Evolutionary conservation across 2,888 invertebrate species (phyloP), one percentile per base, ranked within the genome.

Genomic region (Gastracanthus pulcherrimus): DNA sequence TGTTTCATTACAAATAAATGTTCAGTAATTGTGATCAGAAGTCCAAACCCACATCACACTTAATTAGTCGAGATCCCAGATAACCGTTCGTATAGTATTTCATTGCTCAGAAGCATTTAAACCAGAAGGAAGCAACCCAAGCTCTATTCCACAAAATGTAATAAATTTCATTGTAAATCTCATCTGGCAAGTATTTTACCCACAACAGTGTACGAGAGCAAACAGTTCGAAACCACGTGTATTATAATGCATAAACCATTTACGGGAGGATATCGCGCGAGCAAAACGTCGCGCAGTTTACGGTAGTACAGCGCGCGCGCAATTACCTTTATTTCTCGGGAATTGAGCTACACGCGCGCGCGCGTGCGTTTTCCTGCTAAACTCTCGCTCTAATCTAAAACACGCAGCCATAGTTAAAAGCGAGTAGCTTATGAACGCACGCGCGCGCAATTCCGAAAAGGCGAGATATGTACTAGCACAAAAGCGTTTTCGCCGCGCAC

Each of bases 331-430:
- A 51, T 70, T 55, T 13, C 36, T 34, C 55, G 36, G 34, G 34
- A 55, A 70, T 70, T n/a, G 69, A 48, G 31, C 45, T 45, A 2
- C 36, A 16, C 9, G 23, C 9, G n/a, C n/a, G n/a, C n/a, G n/a
- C n/a, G n/a, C n/a, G n/a, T 11, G n/a, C 45, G 2, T 26, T n/a
- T n/a, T n/a, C n/a, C n/a, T n/a, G n/a, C n/a, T n/a, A n/a, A n/a
- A n/a, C n/a, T n/a, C n/a, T n/a, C n/a, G n/a, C 16, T 36, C 70
- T 51, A 55, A 55, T 23, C 74, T 62, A 71, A 58, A 71, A 38
- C 71, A 26, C n/a, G 38, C 38, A n/a, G 74, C 16, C n/a, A 34
- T n/a, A n/a, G n/a, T 64, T 48, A 74, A 74, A 74, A 48, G 48
- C 64, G 48, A 23, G 64, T 74, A 19, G 45, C 74, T 64, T 45